phyloP scores from a whole-genome alignment of 1,140 invertebrate genomes.

The Drosophila virilis region DNA sequence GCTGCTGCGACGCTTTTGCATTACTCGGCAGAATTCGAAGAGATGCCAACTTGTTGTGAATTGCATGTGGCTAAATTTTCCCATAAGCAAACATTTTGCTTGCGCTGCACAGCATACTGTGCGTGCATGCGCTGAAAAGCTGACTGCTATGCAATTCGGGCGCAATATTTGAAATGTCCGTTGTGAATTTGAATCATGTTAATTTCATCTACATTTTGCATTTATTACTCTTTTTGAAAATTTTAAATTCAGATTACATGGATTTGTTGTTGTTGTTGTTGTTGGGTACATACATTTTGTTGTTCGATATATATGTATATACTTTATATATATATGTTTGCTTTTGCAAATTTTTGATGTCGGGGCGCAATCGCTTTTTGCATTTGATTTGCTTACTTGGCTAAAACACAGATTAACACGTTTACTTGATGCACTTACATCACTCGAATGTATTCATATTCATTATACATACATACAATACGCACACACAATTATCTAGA shows the following conservation, averaged over 20 bases:
- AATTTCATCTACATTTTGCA: slow-evolving; percentile 69
- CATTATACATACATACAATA: slow-evolving; percentile 32
- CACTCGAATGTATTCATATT: slow-evolving; percentile 32
- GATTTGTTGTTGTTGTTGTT: slow-evolving; percentile 30
- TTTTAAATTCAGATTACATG: slow-evolving; percentile 81
- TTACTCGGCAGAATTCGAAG: slow-evolving; percentile 43
- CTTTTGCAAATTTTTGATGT: slow-evolving; percentile 38
- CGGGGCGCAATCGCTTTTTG: slow-evolving; percentile 16
- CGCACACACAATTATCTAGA: slow-evolving; percentile 79
- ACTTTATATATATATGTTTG: slow-evolving; percentile 37
- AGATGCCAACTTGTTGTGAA: slow-evolving; percentile 31
- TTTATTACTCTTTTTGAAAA: slow-evolving; percentile 81
- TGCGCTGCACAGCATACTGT: neutral
- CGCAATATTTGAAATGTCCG: slow-evolving; percentile 2
- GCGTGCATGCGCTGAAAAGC: neutral
- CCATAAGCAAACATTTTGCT: no score
- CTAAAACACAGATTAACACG: slow-evolving; percentile 82
- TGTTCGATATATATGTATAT: slow-evolving; percentile 54
- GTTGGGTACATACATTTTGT: slow-evolving; percentile 69
- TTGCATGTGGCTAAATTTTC: neutral
- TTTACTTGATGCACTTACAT: slow-evolving; percentile 70
- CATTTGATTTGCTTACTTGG: slow-evolving; percentile 66
- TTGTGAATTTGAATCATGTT: slow-evolving; percentile 30
- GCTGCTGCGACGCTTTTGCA: slow-evolving; percentile 55
- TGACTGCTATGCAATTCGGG: slow-evolving; percentile 1